phyloP scores from a whole-genome alignment of 2,113 vertebrate species.

The Chaetodon auriga region DNA sequence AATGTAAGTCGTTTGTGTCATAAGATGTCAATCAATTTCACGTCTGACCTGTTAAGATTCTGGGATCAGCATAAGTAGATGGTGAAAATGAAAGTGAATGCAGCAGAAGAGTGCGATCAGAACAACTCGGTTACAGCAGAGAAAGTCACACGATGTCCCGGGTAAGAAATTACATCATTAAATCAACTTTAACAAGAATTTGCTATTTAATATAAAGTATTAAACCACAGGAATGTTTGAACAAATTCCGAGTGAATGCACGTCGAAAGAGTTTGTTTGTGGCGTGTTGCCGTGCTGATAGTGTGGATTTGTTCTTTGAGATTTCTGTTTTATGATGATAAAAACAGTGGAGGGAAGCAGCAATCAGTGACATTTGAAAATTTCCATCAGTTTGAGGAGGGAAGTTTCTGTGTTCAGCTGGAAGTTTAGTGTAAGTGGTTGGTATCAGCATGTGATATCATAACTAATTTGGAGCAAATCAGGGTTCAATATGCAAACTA shows the following conservation, averaged over 20 bases:
- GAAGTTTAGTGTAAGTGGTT: too few relatives aligned
- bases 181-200: not conserved
- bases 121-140: not conserved
- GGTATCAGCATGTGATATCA: too few relatives aligned
- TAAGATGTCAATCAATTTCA: not conserved
- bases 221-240: not conserved
- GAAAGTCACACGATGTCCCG: not conserved
- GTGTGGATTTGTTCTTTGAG: not conserved
- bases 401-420: too few relatives aligned
- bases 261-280: too few relatives aligned
- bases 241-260: not conserved
- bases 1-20: not conserved
- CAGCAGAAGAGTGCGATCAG: not conserved
- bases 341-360: not conserved
- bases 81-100: not conserved
- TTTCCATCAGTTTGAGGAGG: too few relatives aligned
- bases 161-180: not conserved
- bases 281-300: not conserved
- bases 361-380: too few relatives aligned
- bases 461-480: not conserved
- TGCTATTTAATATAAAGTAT: rapidly evolving
- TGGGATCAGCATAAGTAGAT: not conserved
- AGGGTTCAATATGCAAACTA: not conserved
- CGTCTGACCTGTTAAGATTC: not conserved
- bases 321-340: not conserved